phyloP scores from a whole-genome alignment of 1,140 invertebrate species.

The Atta colombica region DNA sequence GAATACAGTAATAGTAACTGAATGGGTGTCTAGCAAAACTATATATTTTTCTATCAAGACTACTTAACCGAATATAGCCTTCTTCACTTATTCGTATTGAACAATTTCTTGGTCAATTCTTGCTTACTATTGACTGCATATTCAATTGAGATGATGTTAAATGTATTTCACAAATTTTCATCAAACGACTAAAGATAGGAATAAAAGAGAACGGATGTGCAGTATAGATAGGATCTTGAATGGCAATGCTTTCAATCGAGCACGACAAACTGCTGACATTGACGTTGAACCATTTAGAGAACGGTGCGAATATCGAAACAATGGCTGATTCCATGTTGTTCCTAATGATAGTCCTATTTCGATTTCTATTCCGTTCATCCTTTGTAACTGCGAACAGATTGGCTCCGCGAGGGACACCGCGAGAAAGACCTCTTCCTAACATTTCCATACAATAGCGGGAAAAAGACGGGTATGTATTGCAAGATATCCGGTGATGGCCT shows the following conservation, averaged over 20 bases:
- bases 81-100: no score
- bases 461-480: constrained; percentile 78
- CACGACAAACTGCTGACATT: constrained; percentile 43
- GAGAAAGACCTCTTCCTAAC: constrained; percentile 68
- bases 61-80: no score
- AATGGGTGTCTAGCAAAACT: no score
- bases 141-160: neutral
- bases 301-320: constrained; percentile 47
- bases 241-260: constrained; percentile 14
- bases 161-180: neutral
- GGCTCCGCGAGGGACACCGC: constrained; percentile 28
- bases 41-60: no score
- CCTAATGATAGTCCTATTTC: constrained; percentile 42
- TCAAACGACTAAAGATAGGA: neutral
- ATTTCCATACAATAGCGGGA: constrained; percentile 84
- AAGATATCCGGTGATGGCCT: constrained; percentile 81
- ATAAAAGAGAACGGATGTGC: neutral
- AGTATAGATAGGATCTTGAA: neutral
- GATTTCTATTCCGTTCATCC: constrained; percentile 47
- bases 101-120: no score
- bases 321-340: constrained; percentile 22
- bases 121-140: neutral
- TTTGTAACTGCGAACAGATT: constrained; percentile 34
- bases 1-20: no score
- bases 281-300: constrained; percentile 52